These are phyloP conservation scores for Triplophysa siluroides DNA, from an alignment of 2,113 vertebrate species.

Conservation along the genomic window DNA sequence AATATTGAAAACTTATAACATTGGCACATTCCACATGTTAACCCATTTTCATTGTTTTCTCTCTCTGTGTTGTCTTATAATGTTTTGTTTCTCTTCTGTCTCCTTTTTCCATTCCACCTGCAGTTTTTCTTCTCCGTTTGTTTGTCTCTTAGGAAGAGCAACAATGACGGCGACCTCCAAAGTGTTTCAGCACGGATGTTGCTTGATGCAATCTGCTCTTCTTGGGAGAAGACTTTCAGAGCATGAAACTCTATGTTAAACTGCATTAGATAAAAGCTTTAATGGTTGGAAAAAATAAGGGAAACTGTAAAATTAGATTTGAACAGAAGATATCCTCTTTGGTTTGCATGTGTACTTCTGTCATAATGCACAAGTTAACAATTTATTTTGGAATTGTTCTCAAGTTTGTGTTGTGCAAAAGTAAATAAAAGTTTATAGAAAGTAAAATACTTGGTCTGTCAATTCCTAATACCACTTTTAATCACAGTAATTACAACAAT, in stretches of 20 bases:
- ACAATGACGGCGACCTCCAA: constrained; percentile 60
- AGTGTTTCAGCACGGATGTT: constrained; percentile 56
- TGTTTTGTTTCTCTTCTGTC: neutral
- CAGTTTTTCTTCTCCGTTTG: constrained; percentile 49
- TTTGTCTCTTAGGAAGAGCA: constrained; percentile 50
- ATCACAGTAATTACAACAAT: neutral
- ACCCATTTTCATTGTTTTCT: neutral
- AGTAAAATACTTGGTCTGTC: neutral
- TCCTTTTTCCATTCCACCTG: neutral
- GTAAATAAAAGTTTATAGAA: neutral
- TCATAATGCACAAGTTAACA: neutral
- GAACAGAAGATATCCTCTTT: neutral
- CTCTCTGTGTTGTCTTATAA: neutral
- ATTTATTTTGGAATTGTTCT: neutral
- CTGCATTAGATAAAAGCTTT: neutral
- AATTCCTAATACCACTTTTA: neutral
- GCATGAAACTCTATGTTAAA: constrained; percentile 31
- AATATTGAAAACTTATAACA: too few species aligned
- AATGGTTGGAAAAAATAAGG: neutral
- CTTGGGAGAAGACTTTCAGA: constrained; percentile 38
- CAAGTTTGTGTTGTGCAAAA: neutral
- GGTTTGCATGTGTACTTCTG: neutral
- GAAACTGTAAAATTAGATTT: constrained; percentile 7
- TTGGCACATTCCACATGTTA: neutral
- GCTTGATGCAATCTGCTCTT: constrained; percentile 51